Conservation (phyloP, 2,888 invertebrate genomes). For the Pandemis corylana region DNA sequence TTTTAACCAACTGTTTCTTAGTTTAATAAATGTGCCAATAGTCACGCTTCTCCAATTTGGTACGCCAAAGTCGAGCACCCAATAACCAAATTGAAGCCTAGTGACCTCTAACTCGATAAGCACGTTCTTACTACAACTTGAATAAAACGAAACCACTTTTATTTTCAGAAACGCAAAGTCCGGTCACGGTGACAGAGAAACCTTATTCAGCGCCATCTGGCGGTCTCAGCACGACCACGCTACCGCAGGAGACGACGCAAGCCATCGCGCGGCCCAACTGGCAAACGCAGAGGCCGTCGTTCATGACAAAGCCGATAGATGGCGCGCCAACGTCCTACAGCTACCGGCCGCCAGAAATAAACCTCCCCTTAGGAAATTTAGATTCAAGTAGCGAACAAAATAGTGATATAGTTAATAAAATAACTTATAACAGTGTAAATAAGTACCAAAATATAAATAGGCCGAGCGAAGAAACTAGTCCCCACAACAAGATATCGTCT, state of each 20-base stretch:
- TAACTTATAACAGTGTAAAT: slow-evolving; percentile 84
- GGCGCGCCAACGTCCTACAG: slow-evolving; percentile 75
- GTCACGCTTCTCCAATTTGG: slow-evolving; percentile 26
- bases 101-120: slow-evolving; percentile 33
- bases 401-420: slow-evolving; percentile 85
- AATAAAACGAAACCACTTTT: slow-evolving; percentile 34
- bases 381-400: slow-evolving; percentile 82
- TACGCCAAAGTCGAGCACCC: slow-evolving; percentile 15
- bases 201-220: slow-evolving; percentile 75
- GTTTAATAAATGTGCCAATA: slow-evolving; percentile 21
- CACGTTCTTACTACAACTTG: slow-evolving; percentile 12
- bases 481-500: slow-evolving; percentile 84
- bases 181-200: slow-evolving; percentile 69
- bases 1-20: neutral
- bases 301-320: slow-evolving; percentile 83
- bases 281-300: slow-evolving; percentile 80
- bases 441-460: slow-evolving; percentile 84
- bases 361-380: slow-evolving; percentile 78
- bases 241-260: slow-evolving; percentile 65
- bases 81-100: slow-evolving; percentile 27
- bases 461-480: slow-evolving; percentile 83
- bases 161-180: slow-evolving; percentile 68
- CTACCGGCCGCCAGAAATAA: slow-evolving; percentile 79
- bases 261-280: slow-evolving; percentile 66
- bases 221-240: slow-evolving; percentile 60